A percentile compares a stretch with the other conserved stretches of the same genome.
These are phyloP conservation scores for Hedya salicella DNA, from an alignment of 2,888 invertebrate species.

Conservation along the genomic window DNA sequence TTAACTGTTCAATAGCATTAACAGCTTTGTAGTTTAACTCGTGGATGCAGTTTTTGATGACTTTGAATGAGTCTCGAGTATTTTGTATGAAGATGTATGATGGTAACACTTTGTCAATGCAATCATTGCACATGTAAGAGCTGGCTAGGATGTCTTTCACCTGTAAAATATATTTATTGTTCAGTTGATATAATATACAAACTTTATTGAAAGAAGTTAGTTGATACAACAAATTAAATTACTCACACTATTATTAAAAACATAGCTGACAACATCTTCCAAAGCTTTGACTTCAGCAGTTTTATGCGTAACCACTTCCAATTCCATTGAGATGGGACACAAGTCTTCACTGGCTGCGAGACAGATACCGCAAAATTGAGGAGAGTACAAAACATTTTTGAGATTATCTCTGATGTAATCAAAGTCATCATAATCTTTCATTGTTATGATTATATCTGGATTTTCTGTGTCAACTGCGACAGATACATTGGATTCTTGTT, in stretches of 20 bases:
- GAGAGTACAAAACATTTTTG: slow-evolving; percentile 50
- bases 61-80: slow-evolving; percentile 56
- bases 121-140: slow-evolving; percentile 55
- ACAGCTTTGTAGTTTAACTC: slow-evolving; percentile 61
- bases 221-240: not conserved
- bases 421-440: slow-evolving; percentile 32
- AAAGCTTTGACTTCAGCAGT: slow-evolving; percentile 53
- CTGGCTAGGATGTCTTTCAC: slow-evolving; percentile 55
- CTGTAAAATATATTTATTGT: slow-evolving; percentile 49
- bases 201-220: not conserved
- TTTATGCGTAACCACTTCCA: slow-evolving; percentile 52
- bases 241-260: slow-evolving; percentile 63
- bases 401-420: slow-evolving; percentile 53
- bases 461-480: not conserved
- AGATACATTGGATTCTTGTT: slow-evolving; percentile 2
- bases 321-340: slow-evolving; percentile 52
- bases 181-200: no score
- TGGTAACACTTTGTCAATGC: slow-evolving; percentile 60
- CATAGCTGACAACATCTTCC: slow-evolving; percentile 57
- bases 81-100: slow-evolving; percentile 62
- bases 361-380: slow-evolving; percentile 60
- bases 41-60: slow-evolving; percentile 56
- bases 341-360: slow-evolving; percentile 52
- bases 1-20: slow-evolving; percentile 55
- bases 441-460: slow-evolving; percentile 16